Evolutionary conservation across 2,797 vertebrate genomes (phyloP).

Genomic region (Schizopygopsis malacanthus): DNA sequence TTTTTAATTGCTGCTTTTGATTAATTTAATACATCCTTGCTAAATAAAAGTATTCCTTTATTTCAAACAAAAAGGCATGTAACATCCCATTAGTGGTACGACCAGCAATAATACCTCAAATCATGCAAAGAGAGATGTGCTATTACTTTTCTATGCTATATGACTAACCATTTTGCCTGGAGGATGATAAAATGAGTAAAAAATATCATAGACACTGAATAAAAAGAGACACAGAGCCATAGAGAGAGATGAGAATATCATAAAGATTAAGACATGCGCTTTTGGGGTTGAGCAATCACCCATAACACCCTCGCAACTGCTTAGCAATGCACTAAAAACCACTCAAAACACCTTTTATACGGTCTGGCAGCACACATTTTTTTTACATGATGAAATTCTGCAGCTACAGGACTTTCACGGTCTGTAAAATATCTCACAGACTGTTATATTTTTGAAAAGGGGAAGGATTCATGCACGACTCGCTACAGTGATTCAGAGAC

Average conservation of each 20-base stretch:
- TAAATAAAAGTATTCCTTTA: background rate
- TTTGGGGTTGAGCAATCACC: background rate
- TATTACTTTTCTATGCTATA: background rate
- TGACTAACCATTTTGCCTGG: background rate
- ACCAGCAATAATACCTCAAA: background rate
- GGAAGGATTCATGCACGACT: slow-evolving; percentile 15
- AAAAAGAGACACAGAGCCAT: background rate
- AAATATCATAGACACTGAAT: background rate
- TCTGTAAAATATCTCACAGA: background rate
- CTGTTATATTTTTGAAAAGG: background rate
- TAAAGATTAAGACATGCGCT: background rate
- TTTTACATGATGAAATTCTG: slow-evolving; percentile 18
- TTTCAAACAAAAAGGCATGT: background rate
- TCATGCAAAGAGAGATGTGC: background rate
- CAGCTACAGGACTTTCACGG: background rate
- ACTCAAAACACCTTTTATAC: slow-evolving; percentile 1
- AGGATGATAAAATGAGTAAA: background rate
- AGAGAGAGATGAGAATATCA: background rate
- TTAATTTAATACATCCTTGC: background rate
- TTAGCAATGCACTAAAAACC: background rate
- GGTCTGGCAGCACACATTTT: background rate
- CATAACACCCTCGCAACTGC: background rate
- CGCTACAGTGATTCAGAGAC: slow-evolving; percentile 13
- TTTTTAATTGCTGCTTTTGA: background rate
- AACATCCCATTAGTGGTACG: background rate